phyloP scores from a whole-genome alignment of 1,140 invertebrate species.

The Drosophila kohkoa region DNA sequence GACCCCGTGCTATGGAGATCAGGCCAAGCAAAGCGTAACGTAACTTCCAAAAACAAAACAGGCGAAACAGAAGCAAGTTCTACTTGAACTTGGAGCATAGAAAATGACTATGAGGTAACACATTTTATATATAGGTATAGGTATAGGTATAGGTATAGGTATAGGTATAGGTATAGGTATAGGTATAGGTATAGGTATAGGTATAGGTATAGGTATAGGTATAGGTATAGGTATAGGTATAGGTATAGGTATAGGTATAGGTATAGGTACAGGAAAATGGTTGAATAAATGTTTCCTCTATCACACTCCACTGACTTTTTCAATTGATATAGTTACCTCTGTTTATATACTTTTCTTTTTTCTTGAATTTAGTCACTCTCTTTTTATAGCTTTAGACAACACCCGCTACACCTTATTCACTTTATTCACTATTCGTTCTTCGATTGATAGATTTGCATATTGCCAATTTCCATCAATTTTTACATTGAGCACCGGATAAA shows the following conservation, averaged over 20 bases:
- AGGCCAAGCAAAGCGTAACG: constrained; percentile 36
- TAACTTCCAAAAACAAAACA: constrained; percentile 5
- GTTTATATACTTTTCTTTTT: too few relatives aligned
- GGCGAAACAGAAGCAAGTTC: constrained; percentile 6
- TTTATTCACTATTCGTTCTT: not conserved
- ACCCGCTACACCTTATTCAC: constrained; percentile 3
- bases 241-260: too few relatives aligned
- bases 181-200: too few relatives aligned
- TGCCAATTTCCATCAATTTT: constrained; percentile 42
- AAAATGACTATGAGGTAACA: not conserved
- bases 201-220: too few relatives aligned
- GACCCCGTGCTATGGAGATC: constrained; percentile 19
- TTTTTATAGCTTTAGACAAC: not conserved
- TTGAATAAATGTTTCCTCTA: too few relatives aligned
- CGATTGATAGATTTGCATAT: constrained; percentile 47
- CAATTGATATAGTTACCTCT: too few relatives aligned
- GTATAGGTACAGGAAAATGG: too few relatives aligned
- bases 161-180: too few relatives aligned
- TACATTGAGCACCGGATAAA: constrained; percentile 63
- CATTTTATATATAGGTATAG: not conserved
- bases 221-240: too few relatives aligned
- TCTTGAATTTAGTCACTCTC: too few relatives aligned
- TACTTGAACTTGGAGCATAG: not conserved
- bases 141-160: too few relatives aligned
- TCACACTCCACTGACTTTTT: too few relatives aligned